Evolutionary conservation across 2,113 vertebrate species (phyloP), one percentile per base, ranked within the genome.

Genomic region (Brachionichthys hirsutus): DNA sequence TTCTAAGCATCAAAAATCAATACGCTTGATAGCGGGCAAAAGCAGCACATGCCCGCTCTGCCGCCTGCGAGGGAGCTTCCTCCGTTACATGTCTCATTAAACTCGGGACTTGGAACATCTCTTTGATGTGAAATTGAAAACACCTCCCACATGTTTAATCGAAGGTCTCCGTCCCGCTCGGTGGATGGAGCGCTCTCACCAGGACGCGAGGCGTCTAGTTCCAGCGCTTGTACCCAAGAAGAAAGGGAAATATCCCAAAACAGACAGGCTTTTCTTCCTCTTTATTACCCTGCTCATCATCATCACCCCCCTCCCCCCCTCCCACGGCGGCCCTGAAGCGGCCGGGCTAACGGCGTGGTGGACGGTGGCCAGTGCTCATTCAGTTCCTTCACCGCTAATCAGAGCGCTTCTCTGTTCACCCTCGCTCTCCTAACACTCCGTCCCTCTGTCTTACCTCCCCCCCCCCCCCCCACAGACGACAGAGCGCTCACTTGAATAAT

Each of bases 371-470:
- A 79, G 73, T 63, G 73, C 78, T 77, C 80, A 79, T 80, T 87
- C 76, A 87, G 69, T 30, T 72, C 77, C 82, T 88, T 56, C 70
- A 70, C 71, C 81, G 57, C 87, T 91, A 91, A 92, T 92, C 87
- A 92, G 86, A 87, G 75, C 85, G 83, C 72, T 76, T 73, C 84
- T 91, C 91, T 91, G 90, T 91, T 89, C 88, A 78, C 87, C 76
- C 34, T 22, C 67, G 51, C 63, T 62, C 57, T 60, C 56, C 85
- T 60, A 77, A 82, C 82, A 85, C 85, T 82, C 73, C 63, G 60
- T 67, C 62, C 71, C 82, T 82, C 81, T 82, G 82, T 84, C 78
- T 75, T 46, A 70, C 78, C 73, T 64, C 71, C 66, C 64, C 57
- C 51, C 70, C 58, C 69, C 72, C 54, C 76, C 56, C 62, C 41